These are phyloP conservation scores for Cotesia chilonis DNA, from an alignment of 1,140 invertebrate species.

Conservation along the genomic window DNA sequence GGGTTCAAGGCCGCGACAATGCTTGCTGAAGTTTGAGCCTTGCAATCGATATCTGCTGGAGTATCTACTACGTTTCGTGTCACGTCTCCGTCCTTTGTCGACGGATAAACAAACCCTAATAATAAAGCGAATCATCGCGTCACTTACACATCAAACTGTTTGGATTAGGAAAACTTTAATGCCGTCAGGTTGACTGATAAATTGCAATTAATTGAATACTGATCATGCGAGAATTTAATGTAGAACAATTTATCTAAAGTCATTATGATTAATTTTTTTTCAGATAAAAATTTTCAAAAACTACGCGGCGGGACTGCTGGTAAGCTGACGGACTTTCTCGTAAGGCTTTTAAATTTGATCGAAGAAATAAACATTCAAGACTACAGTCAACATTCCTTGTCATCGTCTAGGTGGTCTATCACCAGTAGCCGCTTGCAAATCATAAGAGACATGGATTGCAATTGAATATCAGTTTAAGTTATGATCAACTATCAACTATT, in stretches of 20 bases:
- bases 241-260: not conserved
- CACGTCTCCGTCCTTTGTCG: slow-evolving; percentile 71
- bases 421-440: slow-evolving; percentile 39
- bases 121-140: slow-evolving; percentile 71
- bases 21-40: slow-evolving; percentile 71
- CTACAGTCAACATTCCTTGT: slow-evolving; percentile 46
- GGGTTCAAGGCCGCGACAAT: slow-evolving; percentile 68
- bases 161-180: slow-evolving; percentile 66
- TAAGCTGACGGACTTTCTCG: slow-evolving; percentile 64
- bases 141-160: slow-evolving; percentile 73
- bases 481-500: too few relatives aligned
- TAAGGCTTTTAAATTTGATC: slow-evolving; percentile 55
- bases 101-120: slow-evolving; percentile 69
- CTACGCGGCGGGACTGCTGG: slow-evolving; percentile 65
- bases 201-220: slow-evolving; percentile 19
- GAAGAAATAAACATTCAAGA: slow-evolving; percentile 59
- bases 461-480: not conserved
- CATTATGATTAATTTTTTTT: slow-evolving; percentile 4
- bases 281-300: slow-evolving; percentile 60
- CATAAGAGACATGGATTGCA: slow-evolving; percentile 39
- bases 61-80: slow-evolving; percentile 77
- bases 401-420: slow-evolving; percentile 39
- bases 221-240: not conserved
- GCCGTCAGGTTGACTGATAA: slow-evolving; percentile 61
- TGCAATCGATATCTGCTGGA: slow-evolving; percentile 74